Evolutionary conservation across 2,888 invertebrate species (phyloP).

Genomic region (Diachrysia chrysitis): DNA sequence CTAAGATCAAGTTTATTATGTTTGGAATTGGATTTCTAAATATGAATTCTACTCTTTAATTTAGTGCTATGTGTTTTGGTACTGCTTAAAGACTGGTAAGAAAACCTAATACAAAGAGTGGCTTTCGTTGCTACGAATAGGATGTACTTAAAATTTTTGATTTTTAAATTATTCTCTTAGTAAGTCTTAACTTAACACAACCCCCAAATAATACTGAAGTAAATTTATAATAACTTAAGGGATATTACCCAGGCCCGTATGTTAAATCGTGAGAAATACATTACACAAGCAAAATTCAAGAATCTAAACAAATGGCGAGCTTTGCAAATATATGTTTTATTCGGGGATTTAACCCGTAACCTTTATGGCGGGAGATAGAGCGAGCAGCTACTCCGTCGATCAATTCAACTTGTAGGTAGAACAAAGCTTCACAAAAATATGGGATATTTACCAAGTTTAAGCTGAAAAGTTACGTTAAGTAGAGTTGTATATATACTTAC

Average conservation of each 20-base stretch:
- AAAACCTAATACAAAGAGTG: no score
- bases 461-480: background rate
- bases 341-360: slow-evolving; percentile 5
- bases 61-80: no score
- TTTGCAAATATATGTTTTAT: slow-evolving; percentile 4
- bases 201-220: background rate
- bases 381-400: background rate
- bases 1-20: no score
- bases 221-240: background rate
- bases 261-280: background rate
- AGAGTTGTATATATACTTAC: background rate
- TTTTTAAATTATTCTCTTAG: no score
- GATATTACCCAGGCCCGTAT: background rate
- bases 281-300: slow-evolving; percentile 4
- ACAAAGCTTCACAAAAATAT: background rate
- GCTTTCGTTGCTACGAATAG: no score
- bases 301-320: slow-evolving; percentile 4
- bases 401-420: slow-evolving; percentile 1
- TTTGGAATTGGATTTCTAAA: no score
- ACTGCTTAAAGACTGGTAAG: no score
- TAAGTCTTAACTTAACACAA: no score
- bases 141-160: no score
- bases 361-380: background rate
- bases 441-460: background rate
- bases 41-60: no score